A percentile compares a stretch with the other conserved stretches of the same genome.
These are phyloP conservation scores for Drosophila nasuta DNA, from an alignment of 1,140 invertebrate species.

Conservation along the genomic window DNA sequence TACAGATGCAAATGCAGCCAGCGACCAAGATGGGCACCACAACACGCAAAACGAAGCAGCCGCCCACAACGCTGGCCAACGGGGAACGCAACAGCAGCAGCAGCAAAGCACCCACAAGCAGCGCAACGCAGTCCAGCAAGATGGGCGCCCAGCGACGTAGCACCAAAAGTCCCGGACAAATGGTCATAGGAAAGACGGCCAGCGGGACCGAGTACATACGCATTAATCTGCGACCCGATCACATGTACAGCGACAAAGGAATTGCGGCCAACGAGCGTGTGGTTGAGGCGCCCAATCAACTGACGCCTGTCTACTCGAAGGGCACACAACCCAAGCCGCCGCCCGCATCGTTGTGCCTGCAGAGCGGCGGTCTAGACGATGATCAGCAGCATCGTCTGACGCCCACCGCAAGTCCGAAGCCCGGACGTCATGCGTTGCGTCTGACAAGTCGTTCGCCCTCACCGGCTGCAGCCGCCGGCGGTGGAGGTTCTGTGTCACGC, in stretches of 20 bases:
- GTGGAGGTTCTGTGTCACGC: constrained; percentile 86
- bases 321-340: constrained; percentile 79
- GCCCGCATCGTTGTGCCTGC: constrained; percentile 85
- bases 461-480: constrained; percentile 83
- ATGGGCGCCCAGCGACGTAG: constrained; percentile 66
- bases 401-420: constrained; percentile 85
- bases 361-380: constrained; percentile 67
- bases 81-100: constrained; percentile 59
- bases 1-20: constrained; percentile 80
- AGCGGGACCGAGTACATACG: constrained; percentile 87
- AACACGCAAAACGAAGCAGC: constrained; percentile 36
- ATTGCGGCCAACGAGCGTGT: constrained; percentile 79
- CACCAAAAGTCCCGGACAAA: constrained; percentile 79
- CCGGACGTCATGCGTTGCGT: constrained; percentile 69
- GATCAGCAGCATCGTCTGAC: constrained; percentile 77
- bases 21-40: constrained; percentile 42
- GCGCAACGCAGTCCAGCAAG: not conserved
- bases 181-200: constrained; percentile 79
- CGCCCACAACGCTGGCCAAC: constrained; percentile 58
- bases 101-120: not conserved
- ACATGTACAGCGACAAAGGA: constrained; percentile 87
- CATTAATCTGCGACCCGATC: constrained; percentile 88
- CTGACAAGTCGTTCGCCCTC: constrained; percentile 85
- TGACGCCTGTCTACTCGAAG: constrained; percentile 75
- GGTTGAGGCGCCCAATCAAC: constrained; percentile 80